Evolutionary conservation across 2,888 invertebrate species (phyloP).

Genomic region (Charanyca ferruginea): DNA sequence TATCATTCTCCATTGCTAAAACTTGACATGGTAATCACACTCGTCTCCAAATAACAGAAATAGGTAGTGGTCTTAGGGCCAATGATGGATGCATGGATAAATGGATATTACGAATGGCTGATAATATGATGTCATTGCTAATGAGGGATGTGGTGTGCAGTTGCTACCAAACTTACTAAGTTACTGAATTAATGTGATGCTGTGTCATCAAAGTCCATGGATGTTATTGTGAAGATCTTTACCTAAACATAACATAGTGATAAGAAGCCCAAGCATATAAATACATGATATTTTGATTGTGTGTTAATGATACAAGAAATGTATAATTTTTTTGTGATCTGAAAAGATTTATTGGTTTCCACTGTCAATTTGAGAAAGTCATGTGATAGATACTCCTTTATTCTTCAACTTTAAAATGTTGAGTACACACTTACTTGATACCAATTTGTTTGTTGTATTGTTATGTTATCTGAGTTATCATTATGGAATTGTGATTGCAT

Average conservation of each 20-base stretch:
- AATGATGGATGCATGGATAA: slow-evolving; percentile 4
- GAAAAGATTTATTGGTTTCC: slow-evolving; percentile 6
- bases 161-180: slow-evolving; percentile 22
- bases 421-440: slow-evolving; percentile 32
- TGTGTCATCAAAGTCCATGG: background rate
- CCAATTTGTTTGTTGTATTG: slow-evolving; percentile 35
- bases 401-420: slow-evolving; percentile 21
- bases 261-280: slow-evolving; percentile 18
- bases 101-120: slow-evolving; percentile 20
- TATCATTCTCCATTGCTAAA: slow-evolving; percentile 1
- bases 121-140: slow-evolving; percentile 18
- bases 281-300: slow-evolving; percentile 1
- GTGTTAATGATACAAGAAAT: slow-evolving; percentile 22
- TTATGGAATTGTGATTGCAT: slow-evolving; percentile 35
- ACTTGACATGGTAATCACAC: background rate
- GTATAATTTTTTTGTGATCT: slow-evolving; percentile 10
- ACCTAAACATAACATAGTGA: slow-evolving; percentile 2
- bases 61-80: background rate
- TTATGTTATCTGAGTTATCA: slow-evolving; percentile 29
- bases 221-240: background rate
- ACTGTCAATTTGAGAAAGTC: slow-evolving; percentile 24
- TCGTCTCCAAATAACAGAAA: slow-evolving; percentile 17
- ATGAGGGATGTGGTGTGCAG: slow-evolving; percentile 35
- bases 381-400: slow-evolving; percentile 8
- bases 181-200: slow-evolving; percentile 1